Base-by-base conservation (phyloP, 2,888 invertebrate species). In the Drosophila imparisetae region DNA sequence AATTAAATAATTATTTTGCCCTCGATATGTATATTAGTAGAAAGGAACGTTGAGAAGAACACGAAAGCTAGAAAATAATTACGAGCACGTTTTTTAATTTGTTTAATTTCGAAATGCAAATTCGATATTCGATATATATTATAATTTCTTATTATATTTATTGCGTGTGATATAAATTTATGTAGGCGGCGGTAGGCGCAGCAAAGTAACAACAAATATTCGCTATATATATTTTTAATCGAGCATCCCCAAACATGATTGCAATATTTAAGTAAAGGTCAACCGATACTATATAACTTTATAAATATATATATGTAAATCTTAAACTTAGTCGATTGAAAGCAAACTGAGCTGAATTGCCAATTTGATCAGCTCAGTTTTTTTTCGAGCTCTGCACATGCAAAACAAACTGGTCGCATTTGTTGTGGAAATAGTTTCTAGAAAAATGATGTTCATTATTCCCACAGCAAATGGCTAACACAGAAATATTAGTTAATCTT, bases 81-180 rank as follows among this genome's bases (percentile, higher is more conserved):
- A 69, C 58, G 53, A 58, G 64, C 62, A 78, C 60, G 49, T 61
- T 61, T 80, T 72, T 48, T 62, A 59, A 72, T 81, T 80, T 72
- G 45, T 65, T 69, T 75, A 30, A 69, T 70, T 81, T 78, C 52
- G 58, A 50, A 36, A 40, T 24, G 18, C 21, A 32, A 38, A 10
- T 10, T 30, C 30, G 30, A 30, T 32, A 32, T 53, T 45, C 27
- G 21, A 57, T 55, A 57, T 42, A 70, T 50, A 52, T 24, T 74
- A 40, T 78, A 74, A 59, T 74, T 74, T 60, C 18, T 65, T 80
- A 80, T 59, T 77, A 72, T 90, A 87, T 89, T 90, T 86, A 90
- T 90, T 86, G 86, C 88, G 86, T 87, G 86, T 87, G 86, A 87
- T 87, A 87, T 87, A 90, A 84, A 86, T 81, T 90, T 81, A 86